These are phyloP conservation scores for Vireo altiloquus DNA, from an alignment of 2,113 vertebrate species.

Conservation along the genomic window DNA sequence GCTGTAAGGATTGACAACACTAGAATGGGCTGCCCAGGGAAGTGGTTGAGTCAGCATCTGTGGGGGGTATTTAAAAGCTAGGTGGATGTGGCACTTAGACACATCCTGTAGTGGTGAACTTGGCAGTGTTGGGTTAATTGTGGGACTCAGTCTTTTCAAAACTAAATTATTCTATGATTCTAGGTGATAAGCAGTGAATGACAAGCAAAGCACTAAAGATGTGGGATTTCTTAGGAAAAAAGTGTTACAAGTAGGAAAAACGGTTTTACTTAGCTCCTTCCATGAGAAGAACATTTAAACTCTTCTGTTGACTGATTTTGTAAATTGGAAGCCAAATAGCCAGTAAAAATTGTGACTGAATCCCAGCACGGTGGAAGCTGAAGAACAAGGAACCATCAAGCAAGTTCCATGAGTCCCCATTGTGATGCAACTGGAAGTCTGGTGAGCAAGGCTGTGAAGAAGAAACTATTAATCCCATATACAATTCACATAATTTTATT, in stretches of 20 bases:
- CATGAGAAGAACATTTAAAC: not conserved
- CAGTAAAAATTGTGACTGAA: not conserved
- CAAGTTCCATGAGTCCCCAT: not conserved
- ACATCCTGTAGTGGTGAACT: not conserved
- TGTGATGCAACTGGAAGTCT: not conserved
- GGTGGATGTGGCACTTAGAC: not conserved
- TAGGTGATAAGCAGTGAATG: not conserved
- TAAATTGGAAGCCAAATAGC: not conserved
- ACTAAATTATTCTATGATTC: not conserved
- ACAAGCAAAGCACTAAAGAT: not conserved
- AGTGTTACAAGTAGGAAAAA: not conserved
- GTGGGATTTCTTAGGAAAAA: not conserved
- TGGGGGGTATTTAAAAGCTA: not conserved
- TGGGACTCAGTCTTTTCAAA: not conserved
- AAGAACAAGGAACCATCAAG: not conserved
- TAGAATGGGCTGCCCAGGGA: not conserved
- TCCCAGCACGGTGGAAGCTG: not conserved
- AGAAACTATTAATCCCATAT: not conserved
- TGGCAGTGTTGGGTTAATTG: not conserved
- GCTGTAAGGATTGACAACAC: not conserved
- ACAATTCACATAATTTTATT: not conserved
- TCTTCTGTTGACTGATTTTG: not conserved
- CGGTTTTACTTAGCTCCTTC: not conserved
- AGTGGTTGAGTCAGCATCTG: not conserved
- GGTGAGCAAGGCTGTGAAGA: not conserved